Evolutionary conservation across 2,113 vertebrate species (phyloP), one percentile per base, ranked within the genome.

Genomic region (Etheostoma spectabile): DNA sequence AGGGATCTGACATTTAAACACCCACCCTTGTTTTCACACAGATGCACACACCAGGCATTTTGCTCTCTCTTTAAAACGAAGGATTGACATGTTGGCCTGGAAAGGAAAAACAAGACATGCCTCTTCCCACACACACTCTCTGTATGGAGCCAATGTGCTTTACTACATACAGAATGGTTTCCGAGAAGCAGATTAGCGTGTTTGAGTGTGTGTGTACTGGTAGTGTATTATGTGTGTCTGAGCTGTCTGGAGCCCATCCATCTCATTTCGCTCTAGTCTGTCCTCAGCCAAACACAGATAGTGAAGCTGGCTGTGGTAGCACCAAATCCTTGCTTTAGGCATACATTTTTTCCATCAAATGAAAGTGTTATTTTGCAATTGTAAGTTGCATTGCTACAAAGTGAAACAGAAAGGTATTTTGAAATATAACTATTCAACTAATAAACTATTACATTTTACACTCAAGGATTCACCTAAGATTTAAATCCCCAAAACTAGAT

Each of bases 1-100:
- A 84, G 70, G 77, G 67, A 88, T 89, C 64, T 92, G 90, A 90
- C 88, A 87, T 87, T 87, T 89, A 86, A 90, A 80, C 90, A 74
- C 84, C 86, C 86, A 90, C 88, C 42, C 62, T 77, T 60, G 68
- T 84, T 82, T 90, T 65, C 68, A 80, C 67, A 76, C 68, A 76
- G 57, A 68, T 55, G 67, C 59, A 86, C 67, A 79, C 72, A 77
- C 59, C 8, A 73, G 56, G 82, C 13, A 15, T 63, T 33, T 59
- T 65, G 76, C 52, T 57, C 52, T 79, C 65, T 35, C 72, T 82
- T 83, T 51, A 68, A 30, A 88, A 27, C n/a, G 11, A 65, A 80
- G 73, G 72, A 86, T 51, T 81, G 91, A 88, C 82, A 83, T 67
- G 80, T 88, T 88, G 46, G 66, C 78, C 62, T 82, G 63, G 35